A percentile compares a stretch with the other conserved stretches of the same genome.
These are phyloP conservation scores for Chlorops oryzae DNA, from an alignment of 1,140 invertebrate genomes.

Conservation along the genomic window DNA sequence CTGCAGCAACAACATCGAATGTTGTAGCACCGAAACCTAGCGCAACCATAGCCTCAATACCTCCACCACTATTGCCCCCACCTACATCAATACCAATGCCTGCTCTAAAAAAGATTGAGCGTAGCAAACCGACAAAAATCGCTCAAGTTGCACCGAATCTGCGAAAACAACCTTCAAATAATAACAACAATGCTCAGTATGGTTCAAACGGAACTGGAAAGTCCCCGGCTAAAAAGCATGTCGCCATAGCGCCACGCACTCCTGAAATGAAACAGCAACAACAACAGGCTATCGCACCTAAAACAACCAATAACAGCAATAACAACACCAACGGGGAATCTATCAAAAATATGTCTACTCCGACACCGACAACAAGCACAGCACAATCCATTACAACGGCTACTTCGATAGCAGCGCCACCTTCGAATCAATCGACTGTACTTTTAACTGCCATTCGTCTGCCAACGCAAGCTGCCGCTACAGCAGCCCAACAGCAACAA, in stretches of 20 bases:
- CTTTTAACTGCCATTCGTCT: conserved; percentile 52
- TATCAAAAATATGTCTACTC: no score
- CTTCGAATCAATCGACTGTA: conserved; percentile 47
- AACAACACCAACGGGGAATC: conserved; percentile 14
- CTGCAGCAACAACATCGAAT: conserved; percentile 18
- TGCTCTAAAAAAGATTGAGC: conserved; percentile 42
- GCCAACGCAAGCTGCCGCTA: conserved; percentile 44
- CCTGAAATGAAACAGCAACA: conserved; percentile 44
- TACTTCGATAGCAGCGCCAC: conserved; percentile 11
- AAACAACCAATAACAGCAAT: conserved; percentile 10
- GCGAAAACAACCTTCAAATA: conserved; percentile 30
- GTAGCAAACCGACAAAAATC: conserved; percentile 44
- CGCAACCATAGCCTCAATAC: conserved; percentile 2
- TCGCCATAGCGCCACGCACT: conserved; percentile 44
- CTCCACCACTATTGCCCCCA: background rate
- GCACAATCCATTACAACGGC: no score
- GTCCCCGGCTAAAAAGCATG: conserved; percentile 45
- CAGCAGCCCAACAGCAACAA: conserved; percentile 12
- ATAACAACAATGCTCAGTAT: conserved; percentile 8
- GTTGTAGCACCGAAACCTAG: background rate
- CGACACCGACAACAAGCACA: background rate
- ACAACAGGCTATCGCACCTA: conserved; percentile 8
- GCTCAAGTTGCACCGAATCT: conserved; percentile 46
- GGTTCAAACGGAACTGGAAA: conserved; percentile 22
- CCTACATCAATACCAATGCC: conserved; percentile 18